Evolutionary conservation across 1,140 invertebrate genomes (phyloP), one percentile per base, ranked within the genome.

Genomic region (Lerema accius): DNA sequence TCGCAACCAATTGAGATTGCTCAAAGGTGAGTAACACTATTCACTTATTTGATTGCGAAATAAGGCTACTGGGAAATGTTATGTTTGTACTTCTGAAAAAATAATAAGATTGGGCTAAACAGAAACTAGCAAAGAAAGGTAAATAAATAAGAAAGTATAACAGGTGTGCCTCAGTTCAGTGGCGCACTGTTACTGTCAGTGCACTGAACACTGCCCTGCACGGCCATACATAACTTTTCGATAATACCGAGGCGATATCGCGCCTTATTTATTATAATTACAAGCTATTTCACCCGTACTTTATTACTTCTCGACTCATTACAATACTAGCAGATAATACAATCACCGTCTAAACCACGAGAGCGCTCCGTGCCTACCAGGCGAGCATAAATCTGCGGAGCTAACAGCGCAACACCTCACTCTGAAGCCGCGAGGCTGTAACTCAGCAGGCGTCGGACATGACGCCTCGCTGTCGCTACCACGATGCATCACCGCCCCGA

Each of bases 401-500:
- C 49, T 51, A 51, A 51, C 49, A 51, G 49, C 28, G 49, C 49
- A 51, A 51, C 49, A 51, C 49, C 49, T 51, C 49, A 51, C 49
- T 51, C 32, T 19, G 35, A 32, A 51, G 32, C 32, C 7, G 49
- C 49, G 49, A 51, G 32, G 49, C 32, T n/a, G 49, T 51, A 51
- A 51, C 49, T 51, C 49, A 51, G 50, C 50, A 42, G 50, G 50
- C 50, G 50, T 53, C 50, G 37, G 26, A 55, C 51, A 43, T 55
- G 40, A 55, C 51, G 51, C 51, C 37, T 55, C 51, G 51, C 51
- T 42, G 37, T 55, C 37, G 51, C 51, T 55, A 55, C 51, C 51
- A 42, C 39, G 51, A 43, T 26, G 51, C 51, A 28, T 55, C 37
- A 55, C 51, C n/a, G 51, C 42, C 6, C 19, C 23, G n/a, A 35